Base-by-base conservation (phyloP, 2,888 invertebrate genomes). In the Ellobium chinense region DNA sequence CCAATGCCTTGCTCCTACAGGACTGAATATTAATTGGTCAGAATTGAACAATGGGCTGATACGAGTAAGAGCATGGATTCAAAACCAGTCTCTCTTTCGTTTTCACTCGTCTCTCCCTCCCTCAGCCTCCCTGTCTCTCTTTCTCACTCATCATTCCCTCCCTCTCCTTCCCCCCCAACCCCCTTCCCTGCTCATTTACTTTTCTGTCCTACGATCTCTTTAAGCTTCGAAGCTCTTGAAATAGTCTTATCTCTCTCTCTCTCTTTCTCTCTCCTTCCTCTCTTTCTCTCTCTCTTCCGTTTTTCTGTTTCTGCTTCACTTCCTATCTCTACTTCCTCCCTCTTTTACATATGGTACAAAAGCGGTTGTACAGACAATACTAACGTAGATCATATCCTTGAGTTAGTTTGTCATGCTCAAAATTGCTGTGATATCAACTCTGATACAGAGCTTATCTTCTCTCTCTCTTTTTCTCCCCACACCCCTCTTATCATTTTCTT, bases 191-290 rank as follows among this genome's bases (percentile, higher is more conserved):
- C 46, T 46, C 9, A 18, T 18, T 46, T 46, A 12, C 46, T 46
- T 18, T 63, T 46, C 46, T 46, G 46, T 46, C 46, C 18, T 46
- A 7, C 46, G 7, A 18, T 46, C 46, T 46, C 9, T 46, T 18
- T 46, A 46, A 12, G 46, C n/a, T 60, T 60, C 60, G 5, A 7
- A n/a, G n/a, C n/a, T n/a, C n/a, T n/a, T n/a, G n/a, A n/a, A n/a
- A n/a, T n/a, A n/a, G n/a, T 9, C 60, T n/a, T 60, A 7, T 60
- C 27, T 60, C 9, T 60, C 27, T 24, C 5, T 60, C 72, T 72
- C 29, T 72, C 72, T 72, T 46, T 31, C 34, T 58, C 60, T 60
- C 60, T 60, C 21, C 7, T 60, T 60, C n/a, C 27, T 60, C 60
- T 60, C 60, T 60, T 5, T 60, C 5, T 34, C 37, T 34, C 27